Evolutionary conservation across 1,140 invertebrate species (phyloP).

Genomic region (Chlorops oryzae): DNA sequence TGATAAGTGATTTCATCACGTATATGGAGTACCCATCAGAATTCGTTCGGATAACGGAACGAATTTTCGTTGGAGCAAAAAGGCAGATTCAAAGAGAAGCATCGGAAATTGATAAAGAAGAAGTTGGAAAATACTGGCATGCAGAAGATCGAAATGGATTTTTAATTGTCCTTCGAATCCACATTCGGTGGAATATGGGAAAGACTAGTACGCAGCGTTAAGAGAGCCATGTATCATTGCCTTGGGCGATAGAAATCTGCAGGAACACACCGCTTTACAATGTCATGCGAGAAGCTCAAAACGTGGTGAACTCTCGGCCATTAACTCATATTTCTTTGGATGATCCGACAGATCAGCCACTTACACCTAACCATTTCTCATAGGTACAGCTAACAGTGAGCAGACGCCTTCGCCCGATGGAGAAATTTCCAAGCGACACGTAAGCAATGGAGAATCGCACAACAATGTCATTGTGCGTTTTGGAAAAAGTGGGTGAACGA

Average conservation of each 20-base stretch:
- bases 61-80: constrained; percentile 15
- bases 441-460: constrained; percentile 12
- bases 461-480: constrained; percentile 8
- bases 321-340: constrained; percentile 27
- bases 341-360: constrained; percentile 21
- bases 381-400: constrained; percentile 6
- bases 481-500: constrained; percentile 16
- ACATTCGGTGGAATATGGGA: constrained; percentile 27
- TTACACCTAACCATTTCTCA: constrained; percentile 16
- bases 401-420: constrained; percentile 1
- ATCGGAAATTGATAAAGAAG: neutral
- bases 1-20: constrained; percentile 12
- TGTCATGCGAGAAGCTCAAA: constrained; percentile 23
- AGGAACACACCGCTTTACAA: constrained; percentile 23
- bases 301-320: constrained; percentile 25
- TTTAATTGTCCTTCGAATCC: constrained; percentile 10
- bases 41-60: constrained; percentile 11
- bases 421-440: neutral
- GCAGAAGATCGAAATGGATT: constrained; percentile 12
- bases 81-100: too few relatives aligned
- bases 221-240: constrained; percentile 17
- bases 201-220: constrained; percentile 19
- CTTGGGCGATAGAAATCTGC: constrained; percentile 18
- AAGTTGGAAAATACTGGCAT: neutral
- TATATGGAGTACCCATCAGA: constrained; percentile 2